Evolutionary conservation across 2,888 invertebrate genomes (phyloP).

Genomic region (Drosophila anomelani): DNA sequence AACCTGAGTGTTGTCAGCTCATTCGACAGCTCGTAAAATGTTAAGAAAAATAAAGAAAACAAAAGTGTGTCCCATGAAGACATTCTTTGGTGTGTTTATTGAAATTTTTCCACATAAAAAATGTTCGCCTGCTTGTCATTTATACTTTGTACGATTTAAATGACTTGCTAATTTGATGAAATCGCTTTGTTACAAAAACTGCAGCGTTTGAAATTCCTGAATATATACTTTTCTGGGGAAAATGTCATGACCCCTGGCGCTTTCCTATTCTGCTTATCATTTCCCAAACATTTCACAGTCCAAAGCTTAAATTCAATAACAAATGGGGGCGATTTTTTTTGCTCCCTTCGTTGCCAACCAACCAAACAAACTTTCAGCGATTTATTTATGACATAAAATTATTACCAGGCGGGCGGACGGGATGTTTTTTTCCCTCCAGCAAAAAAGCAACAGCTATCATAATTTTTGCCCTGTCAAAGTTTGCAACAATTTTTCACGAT

Average conservation of each 20-base stretch:
- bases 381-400: conserved; percentile 73
- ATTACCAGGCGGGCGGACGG: conserved; percentile 48
- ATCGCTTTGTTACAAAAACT: conserved; percentile 15
- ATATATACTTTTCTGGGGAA: not conserved
- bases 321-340: conserved; percentile 30
- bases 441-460: conserved; percentile 59
- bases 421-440: conserved; percentile 2
- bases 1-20: conserved; percentile 48
- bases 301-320: conserved; percentile 60
- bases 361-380: conserved; percentile 42
- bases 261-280: conserved; percentile 25
- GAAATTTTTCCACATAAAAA: conserved; percentile 49
- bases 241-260: conserved; percentile 14
- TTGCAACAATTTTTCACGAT: conserved; percentile 76
- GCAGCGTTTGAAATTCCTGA: conserved; percentile 4
- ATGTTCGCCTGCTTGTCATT: conserved; percentile 52
- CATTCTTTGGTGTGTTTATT: conserved; percentile 25
- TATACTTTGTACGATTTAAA: conserved; percentile 51
- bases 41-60: conserved; percentile 40
- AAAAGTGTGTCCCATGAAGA: conserved; percentile 9
- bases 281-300: conserved; percentile 28
- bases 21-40: conserved; percentile 62
- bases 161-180: conserved; percentile 44
- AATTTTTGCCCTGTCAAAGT: conserved; percentile 72
- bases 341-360: not conserved